phyloP scores from a whole-genome alignment of 2,888 invertebrate genomes.

The Parochlus steinenii region DNA sequence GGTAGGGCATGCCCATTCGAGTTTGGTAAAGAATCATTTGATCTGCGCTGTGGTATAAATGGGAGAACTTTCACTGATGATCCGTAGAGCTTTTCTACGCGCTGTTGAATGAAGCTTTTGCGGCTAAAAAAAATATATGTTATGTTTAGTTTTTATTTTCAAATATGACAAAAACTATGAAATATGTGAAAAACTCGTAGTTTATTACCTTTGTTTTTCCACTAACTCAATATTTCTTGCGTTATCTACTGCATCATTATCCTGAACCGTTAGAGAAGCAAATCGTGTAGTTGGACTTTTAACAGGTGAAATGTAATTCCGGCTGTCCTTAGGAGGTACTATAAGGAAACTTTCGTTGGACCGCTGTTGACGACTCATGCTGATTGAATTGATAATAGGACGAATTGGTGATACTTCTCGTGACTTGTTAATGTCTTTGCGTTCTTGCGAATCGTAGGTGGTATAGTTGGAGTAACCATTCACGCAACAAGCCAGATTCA shows the following conservation, averaged over 20 bases:
- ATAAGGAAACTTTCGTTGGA: constrained; percentile 35
- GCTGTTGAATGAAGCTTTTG: constrained; percentile 71
- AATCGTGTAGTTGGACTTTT: constrained; percentile 10
- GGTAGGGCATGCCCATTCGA: constrained; percentile 1
- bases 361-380: constrained; percentile 10
- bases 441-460: constrained; percentile 66
- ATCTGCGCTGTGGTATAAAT: not conserved
- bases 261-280: constrained; percentile 3
- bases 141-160: constrained; percentile 9
- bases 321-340: constrained; percentile 26
- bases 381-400: constrained; percentile 30
- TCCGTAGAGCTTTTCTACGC: constrained; percentile 76
- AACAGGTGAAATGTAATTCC: constrained; percentile 7
- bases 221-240: too few species aligned
- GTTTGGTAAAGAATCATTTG: constrained; percentile 4
- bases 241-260: constrained; percentile 9
- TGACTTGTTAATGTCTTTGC: constrained; percentile 56
- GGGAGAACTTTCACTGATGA: constrained; percentile 29
- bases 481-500: constrained; percentile 77
- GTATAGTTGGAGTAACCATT: constrained; percentile 79
- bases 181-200: too few species aligned
- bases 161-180: too few species aligned
- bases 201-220: too few species aligned
- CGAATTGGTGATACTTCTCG: constrained; percentile 55
- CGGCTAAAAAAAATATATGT: constrained; percentile 13